A percentile compares a stretch with the other conserved stretches of the same genome.
These are phyloP conservation scores for Aproaerema taeniolella DNA, from an alignment of 2,888 invertebrate genomes.

Conservation along the genomic window DNA sequence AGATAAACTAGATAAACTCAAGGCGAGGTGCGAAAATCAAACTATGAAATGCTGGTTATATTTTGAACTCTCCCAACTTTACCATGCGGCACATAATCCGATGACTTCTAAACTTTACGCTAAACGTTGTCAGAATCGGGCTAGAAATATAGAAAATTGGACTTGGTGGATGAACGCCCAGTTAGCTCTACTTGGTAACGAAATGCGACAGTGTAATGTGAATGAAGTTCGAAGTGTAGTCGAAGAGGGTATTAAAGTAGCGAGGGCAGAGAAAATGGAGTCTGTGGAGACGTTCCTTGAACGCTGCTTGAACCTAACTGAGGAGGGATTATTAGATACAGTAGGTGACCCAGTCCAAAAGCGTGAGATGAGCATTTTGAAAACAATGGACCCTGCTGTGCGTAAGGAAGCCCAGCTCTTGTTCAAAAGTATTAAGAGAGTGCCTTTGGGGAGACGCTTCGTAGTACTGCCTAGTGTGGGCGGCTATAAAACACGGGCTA, in stretches of 20 bases:
- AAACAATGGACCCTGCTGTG: neutral
- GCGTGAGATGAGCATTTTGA: neutral
- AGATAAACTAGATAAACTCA: slow-evolving; percentile 39
- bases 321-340: neutral
- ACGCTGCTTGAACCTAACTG: neutral
- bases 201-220: neutral
- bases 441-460: neutral
- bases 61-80: slow-evolving; percentile 28
- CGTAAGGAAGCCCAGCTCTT: neutral
- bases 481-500: neutral
- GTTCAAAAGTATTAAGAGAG: neutral
- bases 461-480: neutral
- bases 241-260: neutral
- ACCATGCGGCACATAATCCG: neutral
- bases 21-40: slow-evolving; percentile 66
- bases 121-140: neutral
- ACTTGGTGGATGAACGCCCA: slow-evolving; percentile 5
- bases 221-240: neutral
- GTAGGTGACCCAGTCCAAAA: neutral
- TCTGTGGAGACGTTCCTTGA: neutral
- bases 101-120: neutral
- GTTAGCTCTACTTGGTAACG: neutral
- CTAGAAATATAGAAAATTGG: neutral
- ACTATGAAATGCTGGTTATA: slow-evolving; percentile 67
- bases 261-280: neutral